Percentiles rank a stretch among this genome's conserved stretches.
Evolutionary conservation across 2,113 vertebrate species (phyloP).

Genomic region (Empidonax traillii): DNA sequence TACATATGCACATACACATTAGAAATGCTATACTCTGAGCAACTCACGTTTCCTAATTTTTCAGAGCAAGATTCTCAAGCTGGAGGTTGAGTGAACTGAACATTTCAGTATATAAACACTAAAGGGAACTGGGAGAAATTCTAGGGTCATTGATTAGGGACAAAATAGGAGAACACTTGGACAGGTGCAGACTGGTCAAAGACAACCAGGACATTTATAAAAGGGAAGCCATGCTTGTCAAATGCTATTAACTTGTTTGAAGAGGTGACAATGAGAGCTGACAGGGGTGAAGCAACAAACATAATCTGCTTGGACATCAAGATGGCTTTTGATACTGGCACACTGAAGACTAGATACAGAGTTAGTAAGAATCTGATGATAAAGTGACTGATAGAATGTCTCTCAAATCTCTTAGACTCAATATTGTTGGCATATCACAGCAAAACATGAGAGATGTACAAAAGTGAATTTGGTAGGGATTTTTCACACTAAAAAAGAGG

Average conservation of each 20-base stretch:
- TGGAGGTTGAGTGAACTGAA: background rate
- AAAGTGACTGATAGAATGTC: slow-evolving; percentile 22
- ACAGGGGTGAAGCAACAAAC: slow-evolving; percentile 68
- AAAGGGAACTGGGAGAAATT: slow-evolving; percentile 37
- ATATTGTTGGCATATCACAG: background rate
- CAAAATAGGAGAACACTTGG: slow-evolving; percentile 41
- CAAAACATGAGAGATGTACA: background rate
- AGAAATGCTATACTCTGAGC: background rate
- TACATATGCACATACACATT: background rate
- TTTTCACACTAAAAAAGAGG: background rate
- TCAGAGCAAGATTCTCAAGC: background rate
- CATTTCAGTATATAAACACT: background rate
- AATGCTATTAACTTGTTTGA: slow-evolving; percentile 71
- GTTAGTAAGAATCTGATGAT: slow-evolving; percentile 17
- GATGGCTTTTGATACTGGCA: slow-evolving; percentile 63
- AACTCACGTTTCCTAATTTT: background rate
- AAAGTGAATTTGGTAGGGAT: background rate
- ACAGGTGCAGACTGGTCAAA: slow-evolving; percentile 58
- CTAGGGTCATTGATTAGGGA: slow-evolving; percentile 48
- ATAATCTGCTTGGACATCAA: slow-evolving; percentile 68
- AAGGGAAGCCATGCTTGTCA: slow-evolving; percentile 70
- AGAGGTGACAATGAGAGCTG: slow-evolving; percentile 64
- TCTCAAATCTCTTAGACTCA: slow-evolving; percentile 4
- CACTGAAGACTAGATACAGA: slow-evolving; percentile 30
- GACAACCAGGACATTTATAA: slow-evolving; percentile 57